These are phyloP conservation scores for Paradisaea rubra DNA, from an alignment of 2,113 vertebrate genomes.

Conservation along the genomic window DNA sequence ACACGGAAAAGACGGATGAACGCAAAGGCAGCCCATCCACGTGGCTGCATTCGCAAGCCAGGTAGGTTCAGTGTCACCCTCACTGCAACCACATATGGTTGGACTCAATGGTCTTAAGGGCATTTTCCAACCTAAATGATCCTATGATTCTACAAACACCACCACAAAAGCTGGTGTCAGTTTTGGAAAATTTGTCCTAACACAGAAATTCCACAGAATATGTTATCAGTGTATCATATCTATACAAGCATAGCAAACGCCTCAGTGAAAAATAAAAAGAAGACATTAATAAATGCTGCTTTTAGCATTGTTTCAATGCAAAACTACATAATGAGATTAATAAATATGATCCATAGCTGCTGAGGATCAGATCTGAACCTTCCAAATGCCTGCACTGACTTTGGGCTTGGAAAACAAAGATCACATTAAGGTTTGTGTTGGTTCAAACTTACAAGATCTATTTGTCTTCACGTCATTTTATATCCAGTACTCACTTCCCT, in stretches of 20 bases:
- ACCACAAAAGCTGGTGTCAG: neutral
- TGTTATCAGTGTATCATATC: neutral
- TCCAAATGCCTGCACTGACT: neutral
- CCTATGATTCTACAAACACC: neutral
- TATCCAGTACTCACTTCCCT: neutral
- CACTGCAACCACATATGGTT: fast-evolving
- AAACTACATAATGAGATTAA: neutral
- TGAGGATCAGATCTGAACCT: neutral
- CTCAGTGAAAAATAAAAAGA: neutral
- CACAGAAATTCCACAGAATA: neutral
- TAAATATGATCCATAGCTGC: neutral
- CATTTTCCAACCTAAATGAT: neutral
- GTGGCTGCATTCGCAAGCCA: neutral
- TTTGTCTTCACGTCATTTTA: neutral
- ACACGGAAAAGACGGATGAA: neutral
- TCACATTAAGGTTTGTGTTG: neutral
- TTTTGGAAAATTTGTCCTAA: neutral
- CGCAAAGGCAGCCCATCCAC: neutral
- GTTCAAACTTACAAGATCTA: neutral
- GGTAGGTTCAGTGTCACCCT: too few species aligned
- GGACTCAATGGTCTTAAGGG: neutral
- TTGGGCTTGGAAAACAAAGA: neutral
- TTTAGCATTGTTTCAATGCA: neutral
- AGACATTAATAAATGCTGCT: neutral
- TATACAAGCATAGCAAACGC: neutral